phyloP scores from a whole-genome alignment of 2,113 vertebrate species.

The Vombatus ursinus region DNA sequence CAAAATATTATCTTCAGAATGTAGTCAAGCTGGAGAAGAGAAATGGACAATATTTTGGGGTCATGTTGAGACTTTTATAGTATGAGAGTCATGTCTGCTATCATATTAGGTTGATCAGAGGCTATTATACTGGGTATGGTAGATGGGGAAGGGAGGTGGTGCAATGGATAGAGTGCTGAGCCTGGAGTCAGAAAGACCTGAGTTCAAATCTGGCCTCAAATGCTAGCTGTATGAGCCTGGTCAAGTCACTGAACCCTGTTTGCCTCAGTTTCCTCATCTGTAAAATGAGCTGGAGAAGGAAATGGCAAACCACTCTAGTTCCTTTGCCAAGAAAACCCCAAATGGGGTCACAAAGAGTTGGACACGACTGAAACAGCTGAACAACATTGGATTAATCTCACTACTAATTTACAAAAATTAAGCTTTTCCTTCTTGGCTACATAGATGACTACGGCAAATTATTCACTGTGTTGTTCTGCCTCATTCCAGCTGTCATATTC shows the following conservation, averaged over 20 bases:
- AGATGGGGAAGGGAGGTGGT: background rate
- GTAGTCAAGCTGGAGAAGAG: background rate
- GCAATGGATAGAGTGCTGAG: background rate
- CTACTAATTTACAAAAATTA: background rate
- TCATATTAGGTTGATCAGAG: background rate
- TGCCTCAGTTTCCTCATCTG: background rate
- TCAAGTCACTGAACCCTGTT: background rate
- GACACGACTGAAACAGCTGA: background rate
- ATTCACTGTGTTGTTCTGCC: background rate
- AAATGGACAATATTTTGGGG: background rate
- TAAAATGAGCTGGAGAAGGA: background rate
- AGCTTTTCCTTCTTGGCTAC: conserved; percentile 9
- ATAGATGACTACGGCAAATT: background rate
- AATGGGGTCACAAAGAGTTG: background rate
- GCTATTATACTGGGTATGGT: background rate
- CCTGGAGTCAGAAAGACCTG: background rate
- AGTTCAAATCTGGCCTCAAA: background rate
- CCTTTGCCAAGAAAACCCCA: background rate
- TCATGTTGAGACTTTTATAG: background rate
- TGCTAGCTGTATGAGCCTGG: background rate
- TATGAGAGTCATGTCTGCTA: background rate
- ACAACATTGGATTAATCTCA: background rate
- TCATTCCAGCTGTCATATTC: background rate
- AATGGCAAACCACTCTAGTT: background rate
- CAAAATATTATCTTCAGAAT: background rate